These are phyloP conservation scores for Oncorhynchus nerka DNA, from an alignment of 2,113 vertebrate genomes.

Conservation along the genomic window DNA sequence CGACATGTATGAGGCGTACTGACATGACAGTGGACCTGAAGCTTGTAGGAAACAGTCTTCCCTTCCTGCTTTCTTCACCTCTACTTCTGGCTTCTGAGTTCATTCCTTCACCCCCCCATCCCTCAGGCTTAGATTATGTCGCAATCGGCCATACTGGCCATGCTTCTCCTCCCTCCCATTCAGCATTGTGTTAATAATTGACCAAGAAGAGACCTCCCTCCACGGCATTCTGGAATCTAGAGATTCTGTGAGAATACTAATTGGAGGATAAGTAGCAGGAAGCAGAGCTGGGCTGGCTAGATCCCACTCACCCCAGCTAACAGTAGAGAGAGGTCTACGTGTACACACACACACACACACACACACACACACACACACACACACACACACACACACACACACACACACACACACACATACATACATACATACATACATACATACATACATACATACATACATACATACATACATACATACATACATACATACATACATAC, in stretches of 20 bases:
- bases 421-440: no score
- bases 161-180: neutral
- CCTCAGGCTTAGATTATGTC: neutral
- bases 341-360: no score
- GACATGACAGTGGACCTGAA: neutral
- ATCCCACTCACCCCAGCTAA: no score
- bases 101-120: neutral
- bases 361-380: neutral
- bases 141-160: neutral
- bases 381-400: no score
- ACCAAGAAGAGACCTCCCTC: neutral
- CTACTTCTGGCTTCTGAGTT: neutral
- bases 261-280: neutral
- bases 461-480: no score
- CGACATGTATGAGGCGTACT: neutral
- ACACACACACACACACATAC: no score
- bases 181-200: neutral
- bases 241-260: neutral
- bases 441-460: rapidly evolving
- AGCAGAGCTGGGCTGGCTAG: no score
- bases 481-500: no score
- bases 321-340: neutral
- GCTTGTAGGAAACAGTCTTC: neutral
- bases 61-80: neutral
- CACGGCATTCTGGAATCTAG: neutral